Evolutionary conservation across 2,113 vertebrate species (phyloP), one percentile per base, ranked within the genome.

Genomic region (Sphaerodactylus townsendi): DNA sequence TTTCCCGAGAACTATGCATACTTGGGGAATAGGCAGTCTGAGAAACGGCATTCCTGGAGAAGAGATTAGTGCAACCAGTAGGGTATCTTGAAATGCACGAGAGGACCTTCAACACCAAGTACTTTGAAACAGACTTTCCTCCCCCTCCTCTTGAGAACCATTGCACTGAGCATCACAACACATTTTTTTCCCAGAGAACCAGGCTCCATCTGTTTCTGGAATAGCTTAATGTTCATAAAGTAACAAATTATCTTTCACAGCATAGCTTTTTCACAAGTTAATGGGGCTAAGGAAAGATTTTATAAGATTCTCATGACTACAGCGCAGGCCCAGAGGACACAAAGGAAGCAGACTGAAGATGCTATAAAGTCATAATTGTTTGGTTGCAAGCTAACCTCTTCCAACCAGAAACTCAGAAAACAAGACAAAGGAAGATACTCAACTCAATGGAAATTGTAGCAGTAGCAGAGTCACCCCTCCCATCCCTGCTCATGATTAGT

Each of bases 231-330:
- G 82, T 92, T 93, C 93, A 89, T 87, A 69, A 91, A 89, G 86
- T 84, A 94, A 93, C 83, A 94, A 94, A 91, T 92, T 82, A 92
- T 76, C 85, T 90, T 89, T 90, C 79, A 85, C 33, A 88, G 68
- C 78, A 82, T 83, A 39, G 76, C 78, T 88, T 81, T 91, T 93
- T 90, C 83, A 37, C 80, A 77, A 77, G 87, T 90, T 93, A 94
- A 91, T 87, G 85, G 92, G 76, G 83, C 92, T 92, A 91, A 86
- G 93, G 92, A 93, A 93, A 93, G 80, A 92, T 87, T 94, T 82
- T 50, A 48, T 85, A 90, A 92, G 59, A 85, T 92, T 92, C 86
- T 94, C n/a, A n/a, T 1, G 15, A 75, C 82, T 88, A 59, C 65
- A 19, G 10, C 41, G 68, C 80, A 81, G 83, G 39, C 82, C 89